Evolutionary conservation across 2,888 invertebrate species (phyloP).

Genomic region (Balanococcus diminutus): DNA sequence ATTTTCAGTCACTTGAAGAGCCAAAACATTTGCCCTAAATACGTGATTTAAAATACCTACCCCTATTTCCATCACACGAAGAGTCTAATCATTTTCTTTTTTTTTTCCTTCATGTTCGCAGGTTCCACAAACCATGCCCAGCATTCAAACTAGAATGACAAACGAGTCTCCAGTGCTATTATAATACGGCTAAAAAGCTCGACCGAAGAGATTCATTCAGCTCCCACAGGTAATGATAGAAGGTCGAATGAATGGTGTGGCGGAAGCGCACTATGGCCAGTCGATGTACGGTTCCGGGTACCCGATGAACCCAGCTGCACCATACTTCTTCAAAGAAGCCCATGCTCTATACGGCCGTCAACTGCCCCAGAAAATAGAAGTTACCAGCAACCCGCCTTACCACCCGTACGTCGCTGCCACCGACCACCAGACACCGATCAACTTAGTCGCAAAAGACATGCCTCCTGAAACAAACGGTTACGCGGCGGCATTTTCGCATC

Average conservation of each 20-base stretch:
- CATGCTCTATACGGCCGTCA: background rate
- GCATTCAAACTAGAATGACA: background rate
- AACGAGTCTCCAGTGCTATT: background rate
- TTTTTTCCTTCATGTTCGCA: background rate
- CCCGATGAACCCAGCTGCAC: background rate
- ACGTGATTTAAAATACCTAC: no score
- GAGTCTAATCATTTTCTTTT: background rate
- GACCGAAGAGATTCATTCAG: background rate
- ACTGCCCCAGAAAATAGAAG: background rate
- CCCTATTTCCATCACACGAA: no score
- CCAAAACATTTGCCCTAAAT: no score
- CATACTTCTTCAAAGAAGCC: background rate
- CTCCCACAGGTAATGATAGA: no score
- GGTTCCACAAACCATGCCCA: background rate
- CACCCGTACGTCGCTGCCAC: background rate
- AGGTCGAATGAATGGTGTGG: background rate
- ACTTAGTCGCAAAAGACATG: background rate
- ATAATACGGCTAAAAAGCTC: background rate
- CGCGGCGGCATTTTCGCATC: background rate
- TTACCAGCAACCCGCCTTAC: slow-evolving; percentile 19
- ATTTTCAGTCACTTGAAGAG: no score
- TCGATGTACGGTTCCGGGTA: background rate
- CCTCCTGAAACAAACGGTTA: background rate
- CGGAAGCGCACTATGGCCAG: background rate
- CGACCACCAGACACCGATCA: background rate